phyloP scores from a whole-genome alignment of 1,140 invertebrate genomes.

The Pteromalus puparum region DNA sequence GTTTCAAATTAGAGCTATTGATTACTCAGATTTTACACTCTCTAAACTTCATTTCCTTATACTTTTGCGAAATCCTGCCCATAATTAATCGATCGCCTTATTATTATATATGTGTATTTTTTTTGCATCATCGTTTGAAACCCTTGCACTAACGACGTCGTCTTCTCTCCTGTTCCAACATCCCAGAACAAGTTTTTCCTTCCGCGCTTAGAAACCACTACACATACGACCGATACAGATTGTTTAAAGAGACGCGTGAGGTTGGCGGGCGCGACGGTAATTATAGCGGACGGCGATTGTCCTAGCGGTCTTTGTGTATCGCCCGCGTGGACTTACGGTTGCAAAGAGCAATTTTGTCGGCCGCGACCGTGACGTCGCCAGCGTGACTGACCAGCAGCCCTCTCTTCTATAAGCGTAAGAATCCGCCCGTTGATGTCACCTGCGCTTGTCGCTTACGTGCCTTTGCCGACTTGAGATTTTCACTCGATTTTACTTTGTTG shows the following conservation, averaged over 20 bases:
- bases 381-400: conserved; percentile 53
- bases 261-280: conserved; percentile 57
- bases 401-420: conserved; percentile 47
- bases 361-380: conserved; percentile 68
- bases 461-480: neutral
- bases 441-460: neutral
- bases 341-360: conserved; percentile 68
- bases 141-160: no score
- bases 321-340: conserved; percentile 66
- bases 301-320: conserved; percentile 69
- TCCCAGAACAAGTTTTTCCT: neutral
- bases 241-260: neutral
- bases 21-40: no score
- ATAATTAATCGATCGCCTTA: no score
- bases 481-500: neutral
- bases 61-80: no score
- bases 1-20: no score
- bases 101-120: no score
- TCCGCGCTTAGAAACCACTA: neutral
- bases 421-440: neutral
- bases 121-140: no score
- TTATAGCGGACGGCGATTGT: conserved; percentile 70
- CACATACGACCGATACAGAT: neutral
- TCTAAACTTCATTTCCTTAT: no score
- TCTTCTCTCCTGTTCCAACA: neutral